Evolutionary conservation across 2,797 vertebrate genomes (phyloP).

Genomic region (Mionectes olivaceus): DNA sequence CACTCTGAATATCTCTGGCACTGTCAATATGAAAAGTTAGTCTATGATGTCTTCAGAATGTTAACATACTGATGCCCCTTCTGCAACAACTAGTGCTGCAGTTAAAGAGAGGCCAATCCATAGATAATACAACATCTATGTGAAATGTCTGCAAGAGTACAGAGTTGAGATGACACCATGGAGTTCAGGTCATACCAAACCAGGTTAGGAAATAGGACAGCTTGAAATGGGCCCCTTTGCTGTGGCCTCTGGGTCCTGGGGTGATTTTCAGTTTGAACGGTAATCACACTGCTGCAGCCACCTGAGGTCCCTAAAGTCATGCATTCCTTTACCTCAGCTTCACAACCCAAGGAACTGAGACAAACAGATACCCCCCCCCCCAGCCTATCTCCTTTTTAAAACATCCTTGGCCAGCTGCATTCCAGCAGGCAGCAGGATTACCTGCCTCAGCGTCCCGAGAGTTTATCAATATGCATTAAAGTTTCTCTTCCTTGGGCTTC

Average conservation of each 20-base stretch:
- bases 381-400: neutral
- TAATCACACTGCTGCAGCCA: neutral
- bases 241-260: neutral
- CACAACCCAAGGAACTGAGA: neutral
- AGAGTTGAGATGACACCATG: neutral
- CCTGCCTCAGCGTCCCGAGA: neutral
- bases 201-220: neutral
- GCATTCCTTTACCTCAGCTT: neutral
- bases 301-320: neutral
- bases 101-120: neutral
- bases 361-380: neutral
- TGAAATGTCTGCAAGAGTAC: neutral
- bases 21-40: neutral
- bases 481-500: neutral
- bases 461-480: neutral
- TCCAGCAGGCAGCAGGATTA: neutral
- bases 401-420: neutral
- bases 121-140: neutral
- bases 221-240: neutral
- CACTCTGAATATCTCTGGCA: neutral
- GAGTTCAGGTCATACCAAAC: neutral
- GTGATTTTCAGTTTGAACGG: neutral
- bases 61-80: neutral
- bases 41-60: neutral
- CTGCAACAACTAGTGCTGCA: neutral